Percentiles rank a stretch among this genome's conserved stretches.
phyloP scores from a whole-genome alignment of 2,888 invertebrate species.

The Trichogramma evanescens region DNA sequence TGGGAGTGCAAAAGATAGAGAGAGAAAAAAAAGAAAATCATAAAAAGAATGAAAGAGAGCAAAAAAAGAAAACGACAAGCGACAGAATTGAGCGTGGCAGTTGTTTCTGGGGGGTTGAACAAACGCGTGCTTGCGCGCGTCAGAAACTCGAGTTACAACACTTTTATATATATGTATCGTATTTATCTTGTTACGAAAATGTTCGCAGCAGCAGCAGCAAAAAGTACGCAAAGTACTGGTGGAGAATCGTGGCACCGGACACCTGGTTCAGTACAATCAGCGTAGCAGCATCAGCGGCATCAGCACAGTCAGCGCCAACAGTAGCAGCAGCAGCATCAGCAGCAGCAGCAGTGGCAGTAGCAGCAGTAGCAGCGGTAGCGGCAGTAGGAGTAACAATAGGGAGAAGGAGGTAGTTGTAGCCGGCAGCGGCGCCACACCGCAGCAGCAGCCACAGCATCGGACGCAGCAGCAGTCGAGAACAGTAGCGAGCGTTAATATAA shows the following conservation, averaged over 20 bases:
- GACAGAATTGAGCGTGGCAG: background rate
- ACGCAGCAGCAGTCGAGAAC: conserved; percentile 1
- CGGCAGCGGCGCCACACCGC: background rate
- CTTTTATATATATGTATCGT: no score
- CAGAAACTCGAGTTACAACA: no score
- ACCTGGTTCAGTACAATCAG: background rate
- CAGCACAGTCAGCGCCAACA: background rate
- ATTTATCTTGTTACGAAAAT: no score
- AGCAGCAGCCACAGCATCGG: background rate
- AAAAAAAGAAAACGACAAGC: background rate
- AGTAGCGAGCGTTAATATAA: background rate
- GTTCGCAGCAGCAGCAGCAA: background rate
- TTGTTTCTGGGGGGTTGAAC: no score
- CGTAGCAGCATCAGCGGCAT: background rate
- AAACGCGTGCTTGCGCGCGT: no score
- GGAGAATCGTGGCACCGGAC: background rate
- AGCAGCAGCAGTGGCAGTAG: background rate
- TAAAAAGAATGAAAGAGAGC: background rate
- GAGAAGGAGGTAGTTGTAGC: background rate
- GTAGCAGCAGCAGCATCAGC: background rate
- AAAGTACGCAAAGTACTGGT: conserved; percentile 19
- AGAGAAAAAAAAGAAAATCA: background rate
- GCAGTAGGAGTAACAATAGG: background rate
- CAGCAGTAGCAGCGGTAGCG: background rate
- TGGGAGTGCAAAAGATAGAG: no score